Base-by-base conservation (phyloP, 2,888 invertebrate genomes). In the Nematopogon swammerdamellus region DNA sequence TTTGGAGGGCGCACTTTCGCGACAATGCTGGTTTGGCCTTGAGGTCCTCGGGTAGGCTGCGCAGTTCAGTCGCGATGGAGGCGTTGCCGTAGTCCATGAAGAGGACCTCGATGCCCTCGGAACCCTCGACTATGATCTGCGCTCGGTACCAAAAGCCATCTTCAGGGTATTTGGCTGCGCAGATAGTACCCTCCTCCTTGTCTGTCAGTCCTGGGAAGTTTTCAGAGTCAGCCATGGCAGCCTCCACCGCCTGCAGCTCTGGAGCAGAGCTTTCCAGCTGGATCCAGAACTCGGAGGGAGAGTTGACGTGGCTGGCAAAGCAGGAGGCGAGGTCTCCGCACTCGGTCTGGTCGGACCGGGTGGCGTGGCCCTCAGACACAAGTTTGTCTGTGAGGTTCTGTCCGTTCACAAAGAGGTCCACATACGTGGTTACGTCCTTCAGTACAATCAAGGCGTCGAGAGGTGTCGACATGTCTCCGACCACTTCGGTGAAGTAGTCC, bases 241-340 rank as follows among this genome's bases (percentile, higher is more conserved):
- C 65, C 51, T 82, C 82, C 63, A 88, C 82, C 10, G 81, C 61
- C 52, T 86, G 84, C 30, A 88, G 59, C 6, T 84, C 84, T 0
- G 67, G 55, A 0, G 75, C 63, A 1, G 76, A 71, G n/a, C 84
- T 83, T 58, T 89, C 89, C 53, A 89, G 74, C 60, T 92, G 92
- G 18, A 92, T 82, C 83, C 89, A 91, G 63, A 92, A 92, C 59
- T 91, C 89, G 0, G 83, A 82, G 0, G 90, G 85, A 0, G 87
- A 86, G 62, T 89, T 87, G 0, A 87, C 77, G 59, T 91, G 89
- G 54, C 89, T 88, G 1, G 91, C 85, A 61, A 85, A 91, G 53
- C 89, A 89, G 0, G 85, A 86, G 1, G 79, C 75, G 36, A 75
- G 54, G 56, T 81, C 77, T 25, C 69, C 83, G 29, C 80, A 82